phyloP scores from a whole-genome alignment of 2,888 invertebrate species.

The Hoplodrina blanda region DNA sequence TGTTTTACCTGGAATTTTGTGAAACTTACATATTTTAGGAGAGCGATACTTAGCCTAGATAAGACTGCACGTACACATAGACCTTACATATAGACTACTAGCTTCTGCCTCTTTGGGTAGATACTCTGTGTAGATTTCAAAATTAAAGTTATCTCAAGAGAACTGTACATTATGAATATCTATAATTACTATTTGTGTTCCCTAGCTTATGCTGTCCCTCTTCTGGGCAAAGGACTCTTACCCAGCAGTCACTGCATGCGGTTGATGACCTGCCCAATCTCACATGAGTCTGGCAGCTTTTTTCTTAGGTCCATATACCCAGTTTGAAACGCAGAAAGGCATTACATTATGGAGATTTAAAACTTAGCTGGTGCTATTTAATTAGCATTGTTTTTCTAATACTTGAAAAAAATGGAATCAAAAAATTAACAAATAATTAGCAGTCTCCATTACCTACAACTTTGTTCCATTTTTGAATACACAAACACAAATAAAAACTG shows the following conservation, averaged over 20 bases:
- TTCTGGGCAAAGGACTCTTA: too few relatives aligned
- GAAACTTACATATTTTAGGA: constrained; percentile 7
- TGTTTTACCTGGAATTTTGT: neutral
- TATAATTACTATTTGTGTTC: too few relatives aligned
- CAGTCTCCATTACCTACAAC: neutral
- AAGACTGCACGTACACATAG: neutral
- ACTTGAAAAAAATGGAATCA: neutral
- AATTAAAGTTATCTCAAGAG: too few relatives aligned
- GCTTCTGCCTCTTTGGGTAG: too few relatives aligned
- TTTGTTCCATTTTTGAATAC: neutral
- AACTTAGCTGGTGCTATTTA: neutral
- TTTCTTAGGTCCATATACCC: too few relatives aligned
- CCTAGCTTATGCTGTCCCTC: neutral
- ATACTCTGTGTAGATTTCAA: too few relatives aligned
- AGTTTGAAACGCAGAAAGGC: too few relatives aligned
- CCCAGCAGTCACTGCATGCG: too few relatives aligned
- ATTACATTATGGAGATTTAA: neutral
- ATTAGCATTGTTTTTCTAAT: neutral
- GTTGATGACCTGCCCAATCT: too few relatives aligned
- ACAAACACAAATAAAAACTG: constrained; percentile 6
- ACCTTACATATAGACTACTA: too few relatives aligned
- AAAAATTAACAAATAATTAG: neutral
- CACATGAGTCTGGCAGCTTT: too few relatives aligned
- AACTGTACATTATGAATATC: too few relatives aligned
- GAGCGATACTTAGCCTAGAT: neutral